Evolutionary conservation across 2,113 vertebrate genomes (phyloP).

Genomic region (Catharus fuscescens): DNA sequence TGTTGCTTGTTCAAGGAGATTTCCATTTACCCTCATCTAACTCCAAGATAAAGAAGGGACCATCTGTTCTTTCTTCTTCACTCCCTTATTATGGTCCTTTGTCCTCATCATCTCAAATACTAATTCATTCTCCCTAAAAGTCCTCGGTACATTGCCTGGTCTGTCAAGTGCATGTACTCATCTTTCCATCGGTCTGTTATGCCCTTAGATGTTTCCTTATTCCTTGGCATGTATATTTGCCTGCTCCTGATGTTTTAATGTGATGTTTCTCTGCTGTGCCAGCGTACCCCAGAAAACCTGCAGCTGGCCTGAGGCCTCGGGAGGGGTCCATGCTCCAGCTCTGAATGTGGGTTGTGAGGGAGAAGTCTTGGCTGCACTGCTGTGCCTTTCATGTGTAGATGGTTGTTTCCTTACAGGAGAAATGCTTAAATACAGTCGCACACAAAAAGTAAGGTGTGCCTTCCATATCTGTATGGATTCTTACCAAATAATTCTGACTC

Average conservation of each 20-base stretch:
- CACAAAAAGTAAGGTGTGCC: neutral
- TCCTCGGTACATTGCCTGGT: neutral
- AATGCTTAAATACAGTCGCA: neutral
- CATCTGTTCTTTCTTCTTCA: conserved; percentile 59
- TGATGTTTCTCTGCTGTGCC: neutral
- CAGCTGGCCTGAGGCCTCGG: neutral
- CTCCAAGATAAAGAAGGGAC: conserved; percentile 56
- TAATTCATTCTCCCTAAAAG: neutral
- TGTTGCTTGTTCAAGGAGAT: conserved; percentile 47
- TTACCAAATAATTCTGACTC: neutral
- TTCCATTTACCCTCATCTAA: conserved; percentile 61
- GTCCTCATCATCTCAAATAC: neutral
- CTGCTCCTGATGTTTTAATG: neutral
- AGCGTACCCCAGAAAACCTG: fast-evolving
- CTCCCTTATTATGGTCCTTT: conserved; percentile 21
- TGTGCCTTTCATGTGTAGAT: neutral
- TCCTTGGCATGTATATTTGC: neutral
- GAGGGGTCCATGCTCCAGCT: neutral
- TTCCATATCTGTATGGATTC: neutral
- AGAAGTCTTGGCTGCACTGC: neutral
- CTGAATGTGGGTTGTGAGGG: neutral
- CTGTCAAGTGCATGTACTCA: neutral
- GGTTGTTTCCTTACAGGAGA: neutral
- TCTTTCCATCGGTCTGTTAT: neutral
- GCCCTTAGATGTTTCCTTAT: neutral